Evolutionary conservation across 2,797 vertebrate genomes (phyloP), one percentile per base, ranked within the genome.

Genomic region (Macroramphosus scolopax): DNA sequence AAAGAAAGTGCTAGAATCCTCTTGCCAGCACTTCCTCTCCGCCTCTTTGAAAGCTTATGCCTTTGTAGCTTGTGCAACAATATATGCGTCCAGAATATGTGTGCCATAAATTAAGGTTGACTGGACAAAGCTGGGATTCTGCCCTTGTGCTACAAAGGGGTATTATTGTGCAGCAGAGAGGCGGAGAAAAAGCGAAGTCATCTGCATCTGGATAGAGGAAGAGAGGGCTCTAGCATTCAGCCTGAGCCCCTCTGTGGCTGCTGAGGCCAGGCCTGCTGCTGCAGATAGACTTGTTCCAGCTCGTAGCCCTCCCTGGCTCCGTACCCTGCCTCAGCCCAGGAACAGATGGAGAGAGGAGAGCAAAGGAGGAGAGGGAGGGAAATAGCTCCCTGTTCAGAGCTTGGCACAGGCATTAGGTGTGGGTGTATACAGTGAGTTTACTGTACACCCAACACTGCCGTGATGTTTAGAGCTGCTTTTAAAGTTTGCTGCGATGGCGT

Each of bases 261-360:
- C 78, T 56, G 72, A 73, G 76, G 85, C 84, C 83, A 77, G 75
- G 87, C 79, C 87, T 90, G 88, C 80, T 82, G 75, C 81, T 78
- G 83, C 80, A 87, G 87, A 90, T 89, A 90, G 86, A 88, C 86
- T 88, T 88, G 87, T 88, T 89, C 87, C 87, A 88, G 87, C 87
- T 82, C 79, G 59, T 54, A 81, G 82, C 75, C 75, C 80, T 77
- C 82, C 79, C 79, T 80, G 77, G 79, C 82, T 86, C 85, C 82
- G 80, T 73, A 80, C 80, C 63, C 75, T 72, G 72, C 85, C 63
- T 84, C 74, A 78, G 78, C 78, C 80, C 81, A 78, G 74, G 77
- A 88, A 83, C 84, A 87, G 89, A 89, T 86, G 86, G 81, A 82
- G 77, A 77, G 78, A 79, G 60, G 59, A 77, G 73, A 78, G 82